Base-by-base conservation (phyloP, 92 coral and sea anemone species). In the Plumapathes pennacea region DNA sequence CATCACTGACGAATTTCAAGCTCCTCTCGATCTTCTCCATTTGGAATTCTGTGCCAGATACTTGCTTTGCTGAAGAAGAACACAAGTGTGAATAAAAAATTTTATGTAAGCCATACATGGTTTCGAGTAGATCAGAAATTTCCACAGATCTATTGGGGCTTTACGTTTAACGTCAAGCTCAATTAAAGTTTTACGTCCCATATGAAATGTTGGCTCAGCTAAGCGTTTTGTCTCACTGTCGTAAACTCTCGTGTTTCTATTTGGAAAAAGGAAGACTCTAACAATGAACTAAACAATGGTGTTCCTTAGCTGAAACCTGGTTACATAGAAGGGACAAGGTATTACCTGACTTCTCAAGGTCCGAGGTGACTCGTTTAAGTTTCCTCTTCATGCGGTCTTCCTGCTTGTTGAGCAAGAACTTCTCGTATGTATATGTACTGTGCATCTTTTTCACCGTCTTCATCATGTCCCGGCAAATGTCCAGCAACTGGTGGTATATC, bases 391-490 rank as follows among this genome's bases (percentile, higher is more conserved):
- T 78, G 55, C 64, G 68, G 11, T 72, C 89, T 57, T 84, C 77
- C 48, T 86, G 80, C 52, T 92, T 92, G 26, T 69, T 83, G 44
- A 80, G 89, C 67, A 89, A 58, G 20, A 76, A 82, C 47, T 85
- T 71, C 63, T 90, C 96, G 30, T 84, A 82, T 80, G 80, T 80
- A 54, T 88, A 92, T 2, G 96, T 84, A 3, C 83, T 82, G 51
- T 74, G 89, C 98, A 92, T 92, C 40, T 62, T 71, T 66, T 92
- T 80, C 49, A 92, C 87, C 1, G 98, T 92, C 54, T 64, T 62
- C 86, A 92, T 89, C 98, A 92, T 92, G 49, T 92, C 98, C 46
- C 90, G 84, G 53, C 98, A 92, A 56, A 92, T 92, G 42, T 88
- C 96, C 72, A 92, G 53, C 24, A 92, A 67, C 80, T 92, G 98